Conservation (phyloP, 2,797 vertebrate genomes). For the Manis javanica region DNA sequence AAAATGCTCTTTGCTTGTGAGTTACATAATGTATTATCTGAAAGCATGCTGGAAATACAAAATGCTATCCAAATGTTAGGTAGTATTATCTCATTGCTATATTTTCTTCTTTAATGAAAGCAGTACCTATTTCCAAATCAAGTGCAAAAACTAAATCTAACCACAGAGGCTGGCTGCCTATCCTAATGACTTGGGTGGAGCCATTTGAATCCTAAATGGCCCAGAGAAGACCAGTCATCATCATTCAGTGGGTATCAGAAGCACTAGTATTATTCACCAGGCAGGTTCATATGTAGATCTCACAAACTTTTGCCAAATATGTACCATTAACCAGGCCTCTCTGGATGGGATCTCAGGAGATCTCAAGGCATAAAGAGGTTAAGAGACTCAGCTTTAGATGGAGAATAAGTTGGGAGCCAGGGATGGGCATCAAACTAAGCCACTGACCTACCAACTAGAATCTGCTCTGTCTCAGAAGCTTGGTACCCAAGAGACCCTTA, state of each 20-base stretch:
- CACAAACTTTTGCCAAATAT: conserved; percentile 63
- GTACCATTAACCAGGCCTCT: conserved; percentile 19
- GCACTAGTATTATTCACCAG: conserved; percentile 63
- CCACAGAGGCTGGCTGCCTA: conserved; percentile 23
- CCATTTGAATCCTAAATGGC: conserved; percentile 60
- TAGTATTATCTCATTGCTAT: not conserved
- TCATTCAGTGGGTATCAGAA: conserved; percentile 43
- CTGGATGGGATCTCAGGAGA: conserved; percentile 23
- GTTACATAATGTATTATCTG: conserved; percentile 43
- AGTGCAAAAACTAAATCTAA: conserved; percentile 40
- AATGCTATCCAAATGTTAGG: not conserved
- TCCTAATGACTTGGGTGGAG: conserved; percentile 58
- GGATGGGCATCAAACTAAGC: conserved; percentile 33
- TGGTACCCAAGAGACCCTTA: not conserved
- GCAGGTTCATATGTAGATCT: conserved; percentile 60
- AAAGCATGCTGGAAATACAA: conserved; percentile 61
- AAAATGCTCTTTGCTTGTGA: conserved; percentile 59
- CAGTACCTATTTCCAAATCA: conserved; percentile 16
- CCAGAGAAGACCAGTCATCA: conserved; percentile 65
- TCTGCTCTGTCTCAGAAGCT: conserved; percentile 30
- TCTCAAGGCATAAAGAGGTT: not conserved
- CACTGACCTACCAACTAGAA: not conserved
- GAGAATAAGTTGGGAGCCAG: not conserved
- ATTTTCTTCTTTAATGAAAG: conserved; percentile 53
- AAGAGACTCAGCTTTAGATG: not conserved